These are phyloP conservation scores for Drosophila bunnanda DNA, from an alignment of 2,888 invertebrate genomes.

Conservation along the genomic window DNA sequence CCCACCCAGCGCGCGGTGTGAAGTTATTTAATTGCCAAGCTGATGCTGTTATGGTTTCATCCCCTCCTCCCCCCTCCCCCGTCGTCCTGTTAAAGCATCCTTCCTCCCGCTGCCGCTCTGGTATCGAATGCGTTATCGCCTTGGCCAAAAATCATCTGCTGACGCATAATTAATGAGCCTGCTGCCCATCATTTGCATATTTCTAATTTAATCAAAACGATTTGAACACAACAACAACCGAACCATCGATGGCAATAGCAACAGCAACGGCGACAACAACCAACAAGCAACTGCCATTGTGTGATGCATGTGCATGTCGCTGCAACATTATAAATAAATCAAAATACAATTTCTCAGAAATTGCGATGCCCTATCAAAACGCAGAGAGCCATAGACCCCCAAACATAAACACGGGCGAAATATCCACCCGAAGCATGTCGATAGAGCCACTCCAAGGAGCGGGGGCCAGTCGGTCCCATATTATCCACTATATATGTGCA, in stretches of 20 bases:
- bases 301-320: slow-evolving; percentile 77
- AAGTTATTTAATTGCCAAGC: slow-evolving; percentile 82
- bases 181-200: slow-evolving; percentile 76
- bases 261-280: slow-evolving; percentile 30
- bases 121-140: slow-evolving; percentile 33
- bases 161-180: slow-evolving; percentile 71
- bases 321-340: slow-evolving; percentile 83
- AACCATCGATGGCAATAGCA: slow-evolving; percentile 13
- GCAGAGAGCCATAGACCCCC: slow-evolving; percentile 24
- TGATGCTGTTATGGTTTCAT: slow-evolving; percentile 16
- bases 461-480: slow-evolving; percentile 23
- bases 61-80: not conserved
- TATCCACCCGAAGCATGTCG: slow-evolving; percentile 80
- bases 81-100: too few species aligned
- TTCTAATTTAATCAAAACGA: slow-evolving; percentile 82
- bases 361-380: slow-evolving; percentile 81
- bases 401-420: slow-evolving; percentile 60
- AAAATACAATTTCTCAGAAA: slow-evolving; percentile 83
- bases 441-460: slow-evolving; percentile 47
- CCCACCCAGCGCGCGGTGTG: slow-evolving; percentile 77
- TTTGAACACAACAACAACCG: slow-evolving; percentile 47
- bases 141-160: slow-evolving; percentile 52
- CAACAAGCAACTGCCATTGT: slow-evolving; percentile 39
- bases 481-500: slow-evolving; percentile 2
- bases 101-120: slow-evolving; percentile 5